phyloP scores from a whole-genome alignment of 2,888 invertebrate genomes.

The Macrosiphum euphorbiae region DNA sequence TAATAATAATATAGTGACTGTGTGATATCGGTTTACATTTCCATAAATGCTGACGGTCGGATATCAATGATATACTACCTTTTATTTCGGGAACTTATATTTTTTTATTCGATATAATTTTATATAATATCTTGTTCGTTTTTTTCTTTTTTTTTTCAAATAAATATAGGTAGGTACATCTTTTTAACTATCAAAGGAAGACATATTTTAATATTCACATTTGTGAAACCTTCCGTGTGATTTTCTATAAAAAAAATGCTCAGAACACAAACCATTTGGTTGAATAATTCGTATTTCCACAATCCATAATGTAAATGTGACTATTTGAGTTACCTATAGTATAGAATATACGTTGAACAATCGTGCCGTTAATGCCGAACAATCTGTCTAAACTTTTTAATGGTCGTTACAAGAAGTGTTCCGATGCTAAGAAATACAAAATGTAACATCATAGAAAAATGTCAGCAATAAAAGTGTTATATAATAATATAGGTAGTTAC shows the following conservation, averaged over 20 bases:
- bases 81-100: slow-evolving; percentile 1
- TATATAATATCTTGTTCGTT: slow-evolving; percentile 27
- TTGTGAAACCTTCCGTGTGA: slow-evolving; percentile 28
- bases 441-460: slow-evolving; percentile 26
- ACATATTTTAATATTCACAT: neutral
- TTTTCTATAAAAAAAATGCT: neutral
- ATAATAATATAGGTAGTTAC: neutral
- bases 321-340: neutral
- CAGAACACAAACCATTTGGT: neutral
- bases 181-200: slow-evolving; percentile 6
- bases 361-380: neutral
- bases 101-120: slow-evolving; percentile 28
- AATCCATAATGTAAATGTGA: neutral
- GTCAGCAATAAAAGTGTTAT: slow-evolving; percentile 23
- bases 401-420: neutral
- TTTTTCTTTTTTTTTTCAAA: neutral
- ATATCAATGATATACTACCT: slow-evolving; percentile 4
- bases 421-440: neutral
- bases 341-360: neutral
- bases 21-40: slow-evolving; percentile 52
- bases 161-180: neutral
- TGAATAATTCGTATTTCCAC: slow-evolving; percentile 3
- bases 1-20: neutral
- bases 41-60: slow-evolving; percentile 51
- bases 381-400: slow-evolving; percentile 15